Base-by-base conservation (phyloP, 2,113 vertebrate species). In the Baryphthengus martii region DNA sequence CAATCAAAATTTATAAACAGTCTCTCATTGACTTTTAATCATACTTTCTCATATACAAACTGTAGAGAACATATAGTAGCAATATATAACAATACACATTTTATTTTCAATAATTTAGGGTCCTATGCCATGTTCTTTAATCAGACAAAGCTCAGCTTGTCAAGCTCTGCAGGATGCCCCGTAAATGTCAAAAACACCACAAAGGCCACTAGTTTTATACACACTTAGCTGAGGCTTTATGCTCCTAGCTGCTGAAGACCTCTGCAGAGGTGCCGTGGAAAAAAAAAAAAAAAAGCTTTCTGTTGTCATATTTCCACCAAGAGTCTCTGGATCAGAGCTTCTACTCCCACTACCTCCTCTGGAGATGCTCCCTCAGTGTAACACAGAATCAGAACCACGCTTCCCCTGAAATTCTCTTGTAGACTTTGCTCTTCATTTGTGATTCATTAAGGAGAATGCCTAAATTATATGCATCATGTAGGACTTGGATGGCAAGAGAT, bases 1-100 rank as follows among this genome's bases (percentile, higher is more conserved):
- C 98, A 98, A 98, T 98, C 98, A 98, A 98, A 98, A 98, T 98
- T 98, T 98, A 98, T 98, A 98, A 98, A 98, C 98, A 98, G 97
- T 97, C 97, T 98, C 97, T 98, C 98, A 98, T 98, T 96, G 97
- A 98, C 98, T 98, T 98, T 98, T 98, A 98, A 98, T 98, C 98
- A 98, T 91, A 98, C 98, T 98, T 98, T 97, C 97, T 98, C 95
- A 98, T 97, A 97, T 98, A 98, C 95, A 97, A 97, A 98, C 97
- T 98, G 94, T 97, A 97, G 97, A 98, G 97, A 98, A 97, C 97
- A 98, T 98, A 98, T 98, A 98, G 98, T 81, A 96, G 96, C 93
- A 94, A 94, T 97, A 97, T 97, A 92, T 96, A 97, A 97, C 92
- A 96, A 98, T 97, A 96, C 77, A 89, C 78, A 78, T 96, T 95